Evolutionary conservation across 2,888 invertebrate genomes (phyloP).

Genomic region (Lochmaea crataegi): DNA sequence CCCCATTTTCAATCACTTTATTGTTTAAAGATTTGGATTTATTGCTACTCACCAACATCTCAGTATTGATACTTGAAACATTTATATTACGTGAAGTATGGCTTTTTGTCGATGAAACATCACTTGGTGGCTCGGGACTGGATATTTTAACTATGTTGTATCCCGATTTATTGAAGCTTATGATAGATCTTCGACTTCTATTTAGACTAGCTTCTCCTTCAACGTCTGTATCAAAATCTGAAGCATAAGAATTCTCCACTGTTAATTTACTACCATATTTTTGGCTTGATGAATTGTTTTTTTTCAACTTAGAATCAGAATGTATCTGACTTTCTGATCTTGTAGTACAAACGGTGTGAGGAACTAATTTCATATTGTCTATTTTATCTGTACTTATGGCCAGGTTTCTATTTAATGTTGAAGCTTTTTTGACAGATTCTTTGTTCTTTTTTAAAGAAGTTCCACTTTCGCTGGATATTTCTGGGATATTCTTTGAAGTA

Average conservation of each 20-base stretch:
- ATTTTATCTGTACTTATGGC: constrained; percentile 44
- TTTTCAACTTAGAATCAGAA: constrained; percentile 10
- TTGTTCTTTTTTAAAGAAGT: constrained; percentile 46
- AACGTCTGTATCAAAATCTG: constrained; percentile 41
- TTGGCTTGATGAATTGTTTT: background rate
- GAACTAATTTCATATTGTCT: constrained; percentile 41
- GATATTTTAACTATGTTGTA: constrained; percentile 19
- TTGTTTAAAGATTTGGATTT: background rate
- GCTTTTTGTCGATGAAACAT: constrained; percentile 4
- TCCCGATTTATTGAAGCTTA: constrained; percentile 33
- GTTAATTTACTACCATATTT: constrained; percentile 10
- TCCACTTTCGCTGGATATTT: constrained; percentile 60
- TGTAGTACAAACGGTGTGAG: constrained; percentile 1
- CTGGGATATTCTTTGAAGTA: constrained; percentile 65
- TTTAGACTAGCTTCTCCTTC: too few relatives aligned
- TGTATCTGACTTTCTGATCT: constrained; percentile 10
- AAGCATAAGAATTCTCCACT: constrained; percentile 29
- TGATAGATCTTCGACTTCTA: constrained; percentile 39
- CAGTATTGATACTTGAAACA: constrained; percentile 12
- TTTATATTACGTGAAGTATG: background rate
- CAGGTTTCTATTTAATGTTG: constrained; percentile 27
- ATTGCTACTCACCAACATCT: constrained; percentile 8
- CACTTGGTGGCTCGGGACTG: background rate
- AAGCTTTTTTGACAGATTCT: constrained; percentile 37
- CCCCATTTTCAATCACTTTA: too few relatives aligned